phyloP scores from a whole-genome alignment of 1,140 invertebrate species.

The Hylaeus anthracinus region DNA sequence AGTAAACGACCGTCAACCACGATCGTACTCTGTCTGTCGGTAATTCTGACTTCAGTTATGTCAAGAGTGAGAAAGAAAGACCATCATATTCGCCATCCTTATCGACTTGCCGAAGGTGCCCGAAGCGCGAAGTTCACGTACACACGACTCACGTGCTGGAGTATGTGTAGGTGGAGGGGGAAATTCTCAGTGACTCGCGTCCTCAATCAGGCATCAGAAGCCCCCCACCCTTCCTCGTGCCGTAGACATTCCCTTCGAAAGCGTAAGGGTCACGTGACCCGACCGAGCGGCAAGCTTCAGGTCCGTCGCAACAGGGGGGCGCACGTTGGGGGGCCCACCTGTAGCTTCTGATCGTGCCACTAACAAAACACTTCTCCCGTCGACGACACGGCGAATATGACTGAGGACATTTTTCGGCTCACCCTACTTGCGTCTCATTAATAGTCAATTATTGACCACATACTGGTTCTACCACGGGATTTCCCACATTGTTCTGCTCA shows the following conservation, averaged over 20 bases:
- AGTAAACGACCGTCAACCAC: too few relatives aligned
- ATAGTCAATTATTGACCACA: not conserved
- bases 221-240: conserved; percentile 38
- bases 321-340: conserved; percentile 57
- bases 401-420: not conserved
- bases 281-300: conserved; percentile 46
- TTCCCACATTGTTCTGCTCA: not conserved
- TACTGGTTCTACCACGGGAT: not conserved
- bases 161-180: too few relatives aligned
- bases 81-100: too few relatives aligned
- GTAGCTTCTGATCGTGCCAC: conserved; percentile 61
- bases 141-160: too few relatives aligned
- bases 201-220: too few relatives aligned
- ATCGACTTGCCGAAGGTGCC: too few relatives aligned
- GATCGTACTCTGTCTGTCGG: too few relatives aligned
- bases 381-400: not conserved
- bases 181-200: too few relatives aligned
- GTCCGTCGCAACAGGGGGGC: conserved; percentile 58
- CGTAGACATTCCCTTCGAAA: conserved; percentile 57
- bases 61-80: too few relatives aligned
- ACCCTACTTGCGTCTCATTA: not conserved
- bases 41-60: too few relatives aligned
- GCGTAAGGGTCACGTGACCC: conserved; percentile 56
- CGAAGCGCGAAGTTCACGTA: too few relatives aligned
- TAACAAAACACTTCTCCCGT: conserved; percentile 11